Evolutionary conservation across 1,140 invertebrate genomes (phyloP), one percentile per base, ranked within the genome.

Genomic region (Drosophila lini): DNA sequence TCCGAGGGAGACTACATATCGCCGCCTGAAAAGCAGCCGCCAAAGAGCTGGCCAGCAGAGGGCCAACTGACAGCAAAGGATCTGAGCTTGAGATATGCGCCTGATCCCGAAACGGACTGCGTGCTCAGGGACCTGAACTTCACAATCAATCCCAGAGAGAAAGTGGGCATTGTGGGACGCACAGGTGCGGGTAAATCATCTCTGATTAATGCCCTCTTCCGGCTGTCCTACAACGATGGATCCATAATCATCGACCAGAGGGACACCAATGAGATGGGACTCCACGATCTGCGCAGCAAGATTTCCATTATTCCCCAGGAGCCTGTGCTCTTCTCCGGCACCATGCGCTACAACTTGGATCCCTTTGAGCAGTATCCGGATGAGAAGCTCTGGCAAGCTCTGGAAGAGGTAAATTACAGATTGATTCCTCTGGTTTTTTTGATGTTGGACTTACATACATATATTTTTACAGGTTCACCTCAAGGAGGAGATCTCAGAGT

Each of bases 171-270:
- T 73, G 95, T 96, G 50, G 96, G 96, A 28, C 92, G 96, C 40
- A 97, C 96, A 1, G 97, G 97, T 2, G 97, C 97, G 47, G 97
- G 97, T 0, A 97, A 97, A 91, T 96, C 96, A 3, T 97, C 96
- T 0, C 78, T 97, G 1, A 95, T 96, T 15, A 91, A 94, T 42
- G 94, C 95, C 6, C 81, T 96, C 1, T 96, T 96, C 74, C 94
- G 95, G 1, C 74, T 94, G 0, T 93, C 93, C 0, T 81, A 93
- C 3, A 74, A 94, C 15, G 93, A 94, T 9, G 95, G 95, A 8
- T 64, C 60, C 3, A 95, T 96, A 38, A 65, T 93, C 3, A 94
- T 96, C 32, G 95, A 96, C 68, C 92, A 92, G 0, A 83, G 95
- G 0, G 93, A 95, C 63, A 94, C 94, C 0, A 92, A 92, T 8